phyloP scores from a whole-genome alignment of 2,113 vertebrate species.

The Lepus americanus region DNA sequence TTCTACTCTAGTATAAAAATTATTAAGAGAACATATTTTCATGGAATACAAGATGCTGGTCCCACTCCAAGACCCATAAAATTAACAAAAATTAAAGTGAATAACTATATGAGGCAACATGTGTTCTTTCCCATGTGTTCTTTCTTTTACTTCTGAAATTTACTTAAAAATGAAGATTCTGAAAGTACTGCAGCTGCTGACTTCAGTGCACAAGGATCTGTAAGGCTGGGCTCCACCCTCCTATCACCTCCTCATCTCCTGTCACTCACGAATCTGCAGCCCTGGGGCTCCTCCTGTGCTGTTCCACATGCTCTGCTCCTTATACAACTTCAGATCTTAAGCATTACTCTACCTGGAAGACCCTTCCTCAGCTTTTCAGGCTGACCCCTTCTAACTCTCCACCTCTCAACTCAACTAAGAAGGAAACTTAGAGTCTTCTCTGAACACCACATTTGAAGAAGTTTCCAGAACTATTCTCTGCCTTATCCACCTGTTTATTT shows the following conservation, averaged over 20 bases:
- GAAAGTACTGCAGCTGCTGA: background rate
- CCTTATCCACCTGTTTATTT: background rate
- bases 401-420: background rate
- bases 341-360: background rate
- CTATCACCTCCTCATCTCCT: background rate
- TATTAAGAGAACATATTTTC: conserved; percentile 42
- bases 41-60: background rate
- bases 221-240: background rate
- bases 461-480: background rate
- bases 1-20: conserved; percentile 68
- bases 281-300: accelerated
- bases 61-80: conserved; percentile 37
- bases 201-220: background rate
- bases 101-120: background rate
- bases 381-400: background rate
- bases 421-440: background rate
- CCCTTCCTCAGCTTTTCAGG: background rate
- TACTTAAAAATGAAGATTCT: background rate
- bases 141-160: background rate
- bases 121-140: background rate
- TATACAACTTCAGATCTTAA: background rate
- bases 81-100: conserved; percentile 55
- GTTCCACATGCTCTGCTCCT: background rate
- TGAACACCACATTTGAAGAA: background rate
- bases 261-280: accelerated